Percentiles rank a stretch among this genome's conserved stretches.
Conservation (phyloP, 2,797 vertebrate genomes). For the Cynodonichthys magdalenae region DNA sequence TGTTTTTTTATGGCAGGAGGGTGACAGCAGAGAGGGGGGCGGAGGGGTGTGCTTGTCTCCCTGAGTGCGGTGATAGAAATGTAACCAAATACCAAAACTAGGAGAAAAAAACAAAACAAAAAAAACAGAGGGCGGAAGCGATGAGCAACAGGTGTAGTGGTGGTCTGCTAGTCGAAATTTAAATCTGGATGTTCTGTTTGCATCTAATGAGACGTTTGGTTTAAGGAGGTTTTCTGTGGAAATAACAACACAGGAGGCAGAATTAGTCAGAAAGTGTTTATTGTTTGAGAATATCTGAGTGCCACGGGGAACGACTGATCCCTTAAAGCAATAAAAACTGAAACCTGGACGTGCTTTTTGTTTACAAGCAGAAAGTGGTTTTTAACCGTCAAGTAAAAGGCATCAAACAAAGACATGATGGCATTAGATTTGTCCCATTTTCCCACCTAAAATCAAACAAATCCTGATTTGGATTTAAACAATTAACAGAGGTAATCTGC, state of each 20-base stretch:
- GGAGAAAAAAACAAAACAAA: slow-evolving; percentile 34
- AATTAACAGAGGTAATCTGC: slow-evolving; percentile 12
- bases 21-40: slow-evolving; percentile 28
- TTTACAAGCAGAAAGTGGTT: slow-evolving; percentile 9
- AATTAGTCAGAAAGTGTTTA: slow-evolving; percentile 46
- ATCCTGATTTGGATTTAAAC: slow-evolving; percentile 25
- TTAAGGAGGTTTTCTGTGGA: too few relatives aligned
- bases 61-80: slow-evolving; percentile 63
- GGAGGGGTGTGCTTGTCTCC: slow-evolving; percentile 41
- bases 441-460: slow-evolving; percentile 4
- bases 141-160: slow-evolving; percentile 78
- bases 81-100: slow-evolving; percentile 77
- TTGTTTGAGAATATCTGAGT: slow-evolving; percentile 44
- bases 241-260: slow-evolving; percentile 25
- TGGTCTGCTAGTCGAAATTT: slow-evolving; percentile 62
- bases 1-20: slow-evolving; percentile 61
- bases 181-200: slow-evolving; percentile 36
- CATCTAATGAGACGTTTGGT: neutral
- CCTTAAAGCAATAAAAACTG: slow-evolving; percentile 27
- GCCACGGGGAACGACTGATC: neutral
- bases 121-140: slow-evolving; percentile 49
- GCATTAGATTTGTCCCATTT: slow-evolving; percentile 10
- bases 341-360: slow-evolving; percentile 10
- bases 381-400: slow-evolving; percentile 31
- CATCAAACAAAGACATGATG: slow-evolving; percentile 15